Base-by-base conservation (phyloP, 2,113 vertebrate genomes). In the Otis tarda region DNA sequence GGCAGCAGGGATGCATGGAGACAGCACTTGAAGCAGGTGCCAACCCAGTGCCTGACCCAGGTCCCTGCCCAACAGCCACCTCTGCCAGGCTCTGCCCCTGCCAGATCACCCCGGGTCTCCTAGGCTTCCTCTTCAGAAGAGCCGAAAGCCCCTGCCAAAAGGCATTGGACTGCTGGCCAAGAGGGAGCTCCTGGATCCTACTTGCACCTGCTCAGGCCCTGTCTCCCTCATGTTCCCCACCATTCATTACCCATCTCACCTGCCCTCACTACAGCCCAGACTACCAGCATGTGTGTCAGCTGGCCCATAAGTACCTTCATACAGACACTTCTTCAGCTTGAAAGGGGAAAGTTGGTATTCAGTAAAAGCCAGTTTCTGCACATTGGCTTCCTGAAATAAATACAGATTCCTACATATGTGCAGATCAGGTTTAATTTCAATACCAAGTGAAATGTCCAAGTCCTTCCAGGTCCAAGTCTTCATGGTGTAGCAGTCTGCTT, bases 181-280 rank as follows among this genome's bases (percentile, higher is more conserved):
- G 19, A 37, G 41, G 41, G 41, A 43, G 41, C 14, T 30, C n/a
- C 45, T 28, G 10, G 9, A 33, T 43, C 56, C 27, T 28, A 5
- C 39, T 21, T 39, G 27, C 27, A 77, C 16, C 45, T 2, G 2
- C 57, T 31, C 57, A 50, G 28, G 63, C 15, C n/a, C 45, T 31
- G 45, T 35, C 45, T 39, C 16, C 45, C 16, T 45, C 20, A 3
- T 5, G 7, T 24, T 39, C 41, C 41, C 27, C 52, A 18, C 12
- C 2, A 3, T 35, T n/a, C 3, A 0, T 20, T 45, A 25, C 28
- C 31, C 12, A 16, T 35, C 37, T 35, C 1, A 6, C 33, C 53
- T 35, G 57, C 37, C 31, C 21, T 15, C 49, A 35, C 47, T 63
- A 43, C 37, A 53, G 31, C 9, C 60, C 8, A 2, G 35, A 52